Percentiles rank a stretch among this genome's conserved stretches.
phyloP scores from a whole-genome alignment of 2,888 invertebrate genomes.

The Ochropleura plecta region DNA sequence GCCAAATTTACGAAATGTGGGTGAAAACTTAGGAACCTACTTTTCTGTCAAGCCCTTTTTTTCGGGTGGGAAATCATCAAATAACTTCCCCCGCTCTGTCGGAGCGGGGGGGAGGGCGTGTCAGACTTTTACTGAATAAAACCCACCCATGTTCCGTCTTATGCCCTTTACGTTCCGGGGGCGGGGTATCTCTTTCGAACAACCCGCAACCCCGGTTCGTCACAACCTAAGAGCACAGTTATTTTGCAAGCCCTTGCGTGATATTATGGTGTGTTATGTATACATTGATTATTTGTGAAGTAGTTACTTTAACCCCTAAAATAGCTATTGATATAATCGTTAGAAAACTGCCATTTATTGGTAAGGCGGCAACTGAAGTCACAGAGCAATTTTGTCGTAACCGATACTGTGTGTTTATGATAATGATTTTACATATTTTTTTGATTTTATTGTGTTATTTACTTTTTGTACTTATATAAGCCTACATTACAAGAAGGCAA shows the following conservation, averaged over 20 bases:
- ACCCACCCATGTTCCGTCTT: too few species aligned
- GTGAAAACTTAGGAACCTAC: background rate
- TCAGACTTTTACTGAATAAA: too few species aligned
- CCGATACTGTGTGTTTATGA: background rate
- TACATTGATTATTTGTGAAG: background rate
- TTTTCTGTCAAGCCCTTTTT: too few species aligned
- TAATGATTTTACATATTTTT: too few species aligned
- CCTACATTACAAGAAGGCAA: background rate
- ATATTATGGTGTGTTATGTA: background rate
- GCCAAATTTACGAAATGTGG: background rate
- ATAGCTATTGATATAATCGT: background rate
- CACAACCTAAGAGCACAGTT: too few species aligned
- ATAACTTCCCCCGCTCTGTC: too few species aligned
- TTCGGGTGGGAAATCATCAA: too few species aligned
- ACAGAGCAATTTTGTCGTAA: background rate
- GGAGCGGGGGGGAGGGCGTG: too few species aligned
- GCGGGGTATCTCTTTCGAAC: too few species aligned
- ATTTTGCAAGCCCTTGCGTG: background rate
- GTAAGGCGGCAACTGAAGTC: background rate
- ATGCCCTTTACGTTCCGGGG: too few species aligned
- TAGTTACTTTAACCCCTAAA: background rate
- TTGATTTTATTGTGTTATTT: background rate
- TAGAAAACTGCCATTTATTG: background rate
- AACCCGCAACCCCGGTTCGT: too few species aligned
- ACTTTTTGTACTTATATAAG: background rate